Percentiles rank a stretch among this genome's conserved stretches.
These are phyloP conservation scores for Patella caerulea DNA, from an alignment of 2,888 invertebrate genomes.

Conservation along the genomic window DNA sequence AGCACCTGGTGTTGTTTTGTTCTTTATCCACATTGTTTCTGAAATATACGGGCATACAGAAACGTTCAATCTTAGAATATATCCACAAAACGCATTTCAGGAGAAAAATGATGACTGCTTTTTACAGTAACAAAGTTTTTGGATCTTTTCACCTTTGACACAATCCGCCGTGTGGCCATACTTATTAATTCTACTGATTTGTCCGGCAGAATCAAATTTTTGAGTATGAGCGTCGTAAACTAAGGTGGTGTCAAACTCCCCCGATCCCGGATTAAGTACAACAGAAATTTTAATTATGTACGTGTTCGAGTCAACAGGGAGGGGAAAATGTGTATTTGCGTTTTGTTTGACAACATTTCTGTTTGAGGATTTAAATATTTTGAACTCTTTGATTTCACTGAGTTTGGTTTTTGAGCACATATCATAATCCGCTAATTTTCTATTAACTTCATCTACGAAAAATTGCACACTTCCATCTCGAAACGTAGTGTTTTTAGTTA, in stretches of 20 bases:
- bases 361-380: constrained; percentile 84
- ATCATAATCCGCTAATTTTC: constrained; percentile 27
- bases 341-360: constrained; percentile 44
- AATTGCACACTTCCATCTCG: no score
- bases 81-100: not conserved
- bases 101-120: not conserved
- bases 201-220: constrained; percentile 76
- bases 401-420: not conserved
- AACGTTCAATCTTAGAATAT: not conserved
- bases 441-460: constrained; percentile 22
- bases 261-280: constrained; percentile 76
- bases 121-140: constrained; percentile 70
- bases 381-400: constrained; percentile 56
- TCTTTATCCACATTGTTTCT: no score
- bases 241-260: constrained; percentile 83
- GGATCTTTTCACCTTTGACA: constrained; percentile 55
- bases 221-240: no score
- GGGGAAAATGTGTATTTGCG: no score
- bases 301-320: no score
- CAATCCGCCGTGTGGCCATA: constrained; percentile 71
- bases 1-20: no score
- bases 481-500: not conserved
- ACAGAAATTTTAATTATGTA: no score
- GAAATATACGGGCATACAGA: no score
- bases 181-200: constrained; percentile 72